Evolutionary conservation across 2,113 vertebrate genomes (phyloP).

Genomic region (Clinocottus analis): DNA sequence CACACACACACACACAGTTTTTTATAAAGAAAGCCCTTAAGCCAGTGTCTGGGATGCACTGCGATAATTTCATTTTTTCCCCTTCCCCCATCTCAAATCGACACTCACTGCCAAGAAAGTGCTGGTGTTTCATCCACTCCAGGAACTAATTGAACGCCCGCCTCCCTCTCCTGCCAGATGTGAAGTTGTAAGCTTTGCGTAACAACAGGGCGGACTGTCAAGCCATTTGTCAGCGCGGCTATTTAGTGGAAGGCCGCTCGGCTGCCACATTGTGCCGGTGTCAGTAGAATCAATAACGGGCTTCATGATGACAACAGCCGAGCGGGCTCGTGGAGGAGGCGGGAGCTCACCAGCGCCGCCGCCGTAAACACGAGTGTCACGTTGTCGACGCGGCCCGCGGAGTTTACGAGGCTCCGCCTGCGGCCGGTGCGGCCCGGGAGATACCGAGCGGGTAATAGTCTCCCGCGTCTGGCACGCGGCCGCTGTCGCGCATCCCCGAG

Average conservation of each 20-base stretch:
- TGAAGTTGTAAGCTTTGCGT: slow-evolving; percentile 46
- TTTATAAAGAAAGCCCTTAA: slow-evolving; percentile 47
- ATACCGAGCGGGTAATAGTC: slow-evolving; percentile 15
- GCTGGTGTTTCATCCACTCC: slow-evolving; percentile 43
- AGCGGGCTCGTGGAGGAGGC: slow-evolving; percentile 57
- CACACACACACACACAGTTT: slow-evolving; percentile 8
- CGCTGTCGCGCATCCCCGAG: not conserved
- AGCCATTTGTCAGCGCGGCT: slow-evolving; percentile 62
- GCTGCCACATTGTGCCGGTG: slow-evolving; percentile 70
- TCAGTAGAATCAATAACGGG: slow-evolving; percentile 70
- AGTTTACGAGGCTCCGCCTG: slow-evolving; percentile 47
- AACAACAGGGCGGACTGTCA: slow-evolving; percentile 60
- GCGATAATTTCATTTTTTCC: not conserved
- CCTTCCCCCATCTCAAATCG: slow-evolving; percentile 23
- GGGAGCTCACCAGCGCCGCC: slow-evolving; percentile 60
- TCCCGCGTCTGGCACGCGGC: slow-evolving; percentile 2
- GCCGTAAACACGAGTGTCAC: slow-evolving; percentile 61
- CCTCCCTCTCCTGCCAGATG: slow-evolving; percentile 58
- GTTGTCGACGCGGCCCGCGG: slow-evolving; percentile 24
- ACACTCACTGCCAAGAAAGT: slow-evolving; percentile 47
- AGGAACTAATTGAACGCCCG: slow-evolving; percentile 51
- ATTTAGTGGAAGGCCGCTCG: slow-evolving; percentile 70
- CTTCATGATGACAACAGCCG: slow-evolving; percentile 61
- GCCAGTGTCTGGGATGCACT: slow-evolving; percentile 17
- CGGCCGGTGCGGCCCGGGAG: not conserved